Evolutionary conservation across 2,113 vertebrate genomes (phyloP).

Genomic region (Chaetorhynchus papuensis): DNA sequence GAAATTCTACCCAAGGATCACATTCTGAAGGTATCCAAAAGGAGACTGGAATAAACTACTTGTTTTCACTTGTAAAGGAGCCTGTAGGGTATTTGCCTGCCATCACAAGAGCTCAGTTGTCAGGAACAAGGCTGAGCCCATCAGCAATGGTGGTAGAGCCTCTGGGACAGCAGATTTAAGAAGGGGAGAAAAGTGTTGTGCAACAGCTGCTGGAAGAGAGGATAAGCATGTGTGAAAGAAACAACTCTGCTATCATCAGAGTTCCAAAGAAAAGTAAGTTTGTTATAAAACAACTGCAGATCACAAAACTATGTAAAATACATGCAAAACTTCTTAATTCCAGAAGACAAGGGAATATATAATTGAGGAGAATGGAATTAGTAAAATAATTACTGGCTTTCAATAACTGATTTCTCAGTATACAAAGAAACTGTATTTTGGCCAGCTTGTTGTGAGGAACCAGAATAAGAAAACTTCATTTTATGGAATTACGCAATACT

Average conservation of each 20-base stretch:
- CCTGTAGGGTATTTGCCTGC: neutral
- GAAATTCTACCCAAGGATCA: neutral
- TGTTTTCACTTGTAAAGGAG: neutral
- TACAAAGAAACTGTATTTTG: neutral
- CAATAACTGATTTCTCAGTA: neutral
- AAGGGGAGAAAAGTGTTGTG: neutral
- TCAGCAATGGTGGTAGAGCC: rapidly evolving
- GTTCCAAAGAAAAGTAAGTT: neutral
- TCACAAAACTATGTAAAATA: neutral
- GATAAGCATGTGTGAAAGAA: neutral
- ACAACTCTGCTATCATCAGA: neutral
- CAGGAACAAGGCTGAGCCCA: neutral
- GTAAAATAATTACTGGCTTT: neutral
- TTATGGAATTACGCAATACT: neutral
- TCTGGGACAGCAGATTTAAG: neutral
- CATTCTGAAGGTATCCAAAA: neutral
- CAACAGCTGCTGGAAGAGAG: neutral
- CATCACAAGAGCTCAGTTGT: neutral
- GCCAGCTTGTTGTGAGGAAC: neutral
- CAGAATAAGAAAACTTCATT: neutral
- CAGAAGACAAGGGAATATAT: neutral
- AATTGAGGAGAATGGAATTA: neutral
- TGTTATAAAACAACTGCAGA: neutral
- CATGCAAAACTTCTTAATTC: neutral
- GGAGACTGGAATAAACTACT: neutral